Evolutionary conservation across 2,888 invertebrate genomes (phyloP).

Genomic region (Drosophila pseudotakahashii): DNA sequence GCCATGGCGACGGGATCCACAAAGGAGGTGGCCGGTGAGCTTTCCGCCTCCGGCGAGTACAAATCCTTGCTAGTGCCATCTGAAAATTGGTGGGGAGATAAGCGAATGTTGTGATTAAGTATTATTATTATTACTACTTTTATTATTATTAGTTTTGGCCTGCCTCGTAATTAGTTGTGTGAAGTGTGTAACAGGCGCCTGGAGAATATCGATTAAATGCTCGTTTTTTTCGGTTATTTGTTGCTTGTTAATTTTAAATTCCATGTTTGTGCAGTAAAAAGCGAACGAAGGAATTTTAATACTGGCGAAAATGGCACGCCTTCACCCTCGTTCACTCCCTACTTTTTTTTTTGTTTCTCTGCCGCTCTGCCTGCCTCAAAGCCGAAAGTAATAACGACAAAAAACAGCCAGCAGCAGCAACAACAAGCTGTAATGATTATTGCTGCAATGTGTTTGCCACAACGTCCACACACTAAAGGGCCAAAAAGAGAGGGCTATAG

Average conservation of each 20-base stretch:
- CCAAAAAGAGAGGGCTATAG: too few species aligned
- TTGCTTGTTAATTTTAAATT: conserved; percentile 73
- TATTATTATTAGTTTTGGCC: conserved; percentile 55
- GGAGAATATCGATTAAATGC: conserved; percentile 39
- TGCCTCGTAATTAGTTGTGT: conserved; percentile 38
- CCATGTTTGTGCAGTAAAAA: conserved; percentile 74
- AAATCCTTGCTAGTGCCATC: conserved; percentile 89
- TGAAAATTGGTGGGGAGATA: conserved; percentile 43
- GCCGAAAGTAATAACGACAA: conserved; percentile 71
- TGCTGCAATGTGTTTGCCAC: conserved; percentile 76
- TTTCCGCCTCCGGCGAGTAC: conserved; percentile 88
- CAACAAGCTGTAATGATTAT: conserved; percentile 76
- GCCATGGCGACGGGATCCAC: conserved; percentile 82
- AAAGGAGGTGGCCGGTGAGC: conserved; percentile 85
- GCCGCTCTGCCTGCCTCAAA: conserved; percentile 43
- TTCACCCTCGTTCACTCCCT: not conserved
- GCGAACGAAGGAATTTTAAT: conserved; percentile 66
- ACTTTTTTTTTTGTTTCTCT: not conserved
- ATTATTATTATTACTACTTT: conserved; percentile 38
- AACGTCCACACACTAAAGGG: conserved; percentile 55
- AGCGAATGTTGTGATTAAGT: conserved; percentile 43
- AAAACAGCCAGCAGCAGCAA: conserved; percentile 51
- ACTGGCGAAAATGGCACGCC: conserved; percentile 62
- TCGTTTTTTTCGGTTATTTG: conserved; percentile 51
- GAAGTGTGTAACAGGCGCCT: conserved; percentile 1